Evolutionary conservation across 2,797 vertebrate species (phyloP).

Genomic region (Lutjanus campechanus): DNA sequence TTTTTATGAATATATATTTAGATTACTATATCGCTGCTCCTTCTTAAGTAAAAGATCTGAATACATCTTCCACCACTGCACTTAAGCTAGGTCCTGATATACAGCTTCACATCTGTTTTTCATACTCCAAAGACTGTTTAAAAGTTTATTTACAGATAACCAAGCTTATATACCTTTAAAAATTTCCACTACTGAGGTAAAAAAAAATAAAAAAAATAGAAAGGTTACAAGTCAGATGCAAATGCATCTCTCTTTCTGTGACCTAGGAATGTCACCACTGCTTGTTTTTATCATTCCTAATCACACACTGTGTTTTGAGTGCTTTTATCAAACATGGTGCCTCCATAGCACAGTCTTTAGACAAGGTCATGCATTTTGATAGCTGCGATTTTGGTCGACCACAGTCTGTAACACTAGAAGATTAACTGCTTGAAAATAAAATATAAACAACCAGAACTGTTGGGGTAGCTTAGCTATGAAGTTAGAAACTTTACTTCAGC

Average conservation of each 20-base stretch:
- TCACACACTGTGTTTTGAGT: constrained; percentile 2
- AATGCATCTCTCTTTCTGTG: neutral
- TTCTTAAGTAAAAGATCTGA: neutral
- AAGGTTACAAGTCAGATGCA: neutral
- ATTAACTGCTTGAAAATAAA: constrained; percentile 1
- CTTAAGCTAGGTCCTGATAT: neutral
- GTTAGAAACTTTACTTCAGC: neutral
- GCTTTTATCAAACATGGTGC: constrained; percentile 2
- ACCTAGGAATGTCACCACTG: neutral
- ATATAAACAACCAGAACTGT: neutral
- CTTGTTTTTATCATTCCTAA: neutral
- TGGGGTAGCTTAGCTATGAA: neutral
- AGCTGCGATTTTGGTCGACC: neutral
- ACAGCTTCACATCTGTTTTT: neutral
- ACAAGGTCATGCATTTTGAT: neutral
- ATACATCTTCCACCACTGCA: neutral
- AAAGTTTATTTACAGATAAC: neutral
- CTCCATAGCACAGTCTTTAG: neutral
- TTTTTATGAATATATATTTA: neutral
- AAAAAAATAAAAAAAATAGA: neutral
- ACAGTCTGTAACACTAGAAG: neutral
- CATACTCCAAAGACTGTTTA: neutral
- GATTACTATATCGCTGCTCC: neutral
- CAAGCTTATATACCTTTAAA: neutral
- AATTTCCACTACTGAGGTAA: neutral